Evolutionary conservation across 1,140 invertebrate species (phyloP), one percentile per base, ranked within the genome.

Genomic region (Scylla paramamosain): DNA sequence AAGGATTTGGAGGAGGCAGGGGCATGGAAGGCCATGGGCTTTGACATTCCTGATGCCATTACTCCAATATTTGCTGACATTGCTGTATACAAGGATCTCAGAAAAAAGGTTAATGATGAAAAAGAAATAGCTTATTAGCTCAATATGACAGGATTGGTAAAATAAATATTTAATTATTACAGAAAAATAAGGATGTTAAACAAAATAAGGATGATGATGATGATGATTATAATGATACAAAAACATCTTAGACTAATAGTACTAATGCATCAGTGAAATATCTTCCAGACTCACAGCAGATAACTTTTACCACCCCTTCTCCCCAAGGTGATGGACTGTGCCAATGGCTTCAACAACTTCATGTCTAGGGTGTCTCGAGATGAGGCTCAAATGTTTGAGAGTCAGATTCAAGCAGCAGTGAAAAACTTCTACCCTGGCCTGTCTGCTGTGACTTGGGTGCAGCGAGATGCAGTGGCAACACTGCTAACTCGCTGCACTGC

Each of bases 331-430:
- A 6, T 29, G 14, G 91, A 96, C 4, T 93, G 94, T 67, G 92
- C 94, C 8, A 92, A 93, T 28, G 86, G 90, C 25, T 96, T 96
- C 94, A 96, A 96, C 93, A 91, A n/a, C 16, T 92, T 93, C 94
- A 95, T 96, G 94, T 87, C 92, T 3, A 93, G 94, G 28, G 45
- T 96, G 92, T 96, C 95, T 25, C 94, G 87, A 4, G 94, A 96
- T 29, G 95, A 96, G 59, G 93, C 94, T 8, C 92, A 93, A 46
- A 86, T 96, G 88, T 96, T 96, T 59, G 94, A 95, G 32, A 67
- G n/a, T 10, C 89, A 95, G n/a, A 91, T 96, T 29, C 92, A 92
- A 77, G 67, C 16, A 20, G 89, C 94, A 0, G 92, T 96, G 10
- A 92, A 86, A 46, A 59, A 87, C 32, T 96, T 93, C 46, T 95